Evolutionary conservation across 2,888 invertebrate species (phyloP).

Genomic region (Molorchus minor): DNA sequence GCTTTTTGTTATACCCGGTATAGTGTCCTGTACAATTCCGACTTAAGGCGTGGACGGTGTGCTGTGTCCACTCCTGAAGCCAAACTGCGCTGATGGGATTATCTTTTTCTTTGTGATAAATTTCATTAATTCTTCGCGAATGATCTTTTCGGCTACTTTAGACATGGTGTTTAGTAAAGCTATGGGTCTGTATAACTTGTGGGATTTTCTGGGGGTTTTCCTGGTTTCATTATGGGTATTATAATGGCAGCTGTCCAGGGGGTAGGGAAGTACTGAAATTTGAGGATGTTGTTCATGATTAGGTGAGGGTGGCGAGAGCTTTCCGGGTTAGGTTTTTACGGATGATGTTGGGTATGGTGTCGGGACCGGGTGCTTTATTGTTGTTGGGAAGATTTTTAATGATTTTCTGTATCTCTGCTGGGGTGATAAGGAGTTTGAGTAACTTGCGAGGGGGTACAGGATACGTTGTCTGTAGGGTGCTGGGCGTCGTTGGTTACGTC

Average conservation of each 20-base stretch:
- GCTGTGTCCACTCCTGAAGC: too few relatives aligned
- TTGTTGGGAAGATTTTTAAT: slow-evolving; percentile 27
- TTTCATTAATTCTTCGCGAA: too few relatives aligned
- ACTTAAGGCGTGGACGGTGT: too few relatives aligned
- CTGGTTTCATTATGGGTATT: slow-evolving; percentile 38
- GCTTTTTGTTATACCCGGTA: too few relatives aligned
- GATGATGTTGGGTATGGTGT: slow-evolving; percentile 27
- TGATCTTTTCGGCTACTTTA: too few relatives aligned
- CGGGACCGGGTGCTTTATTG: slow-evolving; percentile 37
- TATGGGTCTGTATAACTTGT: background rate
- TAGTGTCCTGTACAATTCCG: too few relatives aligned
- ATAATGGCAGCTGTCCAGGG: slow-evolving; percentile 42
- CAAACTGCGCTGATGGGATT: too few relatives aligned
- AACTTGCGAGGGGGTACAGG: background rate
- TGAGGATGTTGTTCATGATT: slow-evolving; percentile 42
- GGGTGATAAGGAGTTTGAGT: background rate
- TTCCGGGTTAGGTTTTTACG: slow-evolving; percentile 45
- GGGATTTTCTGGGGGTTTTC: slow-evolving; percentile 23
- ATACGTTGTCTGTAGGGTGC: slow-evolving; percentile 22
- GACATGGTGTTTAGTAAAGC: background rate
- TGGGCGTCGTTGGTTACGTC: background rate
- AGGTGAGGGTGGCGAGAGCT: slow-evolving; percentile 40
- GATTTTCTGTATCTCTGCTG: slow-evolving; percentile 1
- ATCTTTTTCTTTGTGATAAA: too few relatives aligned
- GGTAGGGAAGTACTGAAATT: slow-evolving; percentile 38